Evolutionary conservation across 2,888 invertebrate genomes (phyloP).

Genomic region (Drosophila mayaguana): DNA sequence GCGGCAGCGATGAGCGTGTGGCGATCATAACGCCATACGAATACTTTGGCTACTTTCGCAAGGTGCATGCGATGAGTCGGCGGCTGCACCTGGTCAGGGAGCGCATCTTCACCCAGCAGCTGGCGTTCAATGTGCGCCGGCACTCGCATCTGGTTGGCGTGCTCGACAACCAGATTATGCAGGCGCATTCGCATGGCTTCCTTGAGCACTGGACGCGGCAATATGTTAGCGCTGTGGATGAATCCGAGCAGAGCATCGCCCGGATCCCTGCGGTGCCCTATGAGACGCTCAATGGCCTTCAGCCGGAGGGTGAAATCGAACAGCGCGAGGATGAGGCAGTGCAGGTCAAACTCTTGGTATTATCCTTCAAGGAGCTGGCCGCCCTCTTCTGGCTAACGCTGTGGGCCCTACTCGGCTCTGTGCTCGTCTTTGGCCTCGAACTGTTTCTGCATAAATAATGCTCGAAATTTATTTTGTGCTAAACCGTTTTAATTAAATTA

Average conservation of each 20-base stretch:
- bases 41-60: constrained; percentile 75
- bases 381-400: constrained; percentile 70
- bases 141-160: constrained; percentile 68
- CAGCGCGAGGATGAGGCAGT: constrained; percentile 8
- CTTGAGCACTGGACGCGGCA: constrained; percentile 60
- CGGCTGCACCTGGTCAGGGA: constrained; percentile 72
- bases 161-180: constrained; percentile 64
- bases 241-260: constrained; percentile 54
- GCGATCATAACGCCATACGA: constrained; percentile 77
- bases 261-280: constrained; percentile 41
- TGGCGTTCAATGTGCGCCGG: constrained; percentile 72
- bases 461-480: constrained; percentile 47
- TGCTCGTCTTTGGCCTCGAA: constrained; percentile 55
- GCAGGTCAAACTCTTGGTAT: constrained; percentile 33
- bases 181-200: constrained; percentile 67
- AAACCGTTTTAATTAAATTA: constrained; percentile 72
- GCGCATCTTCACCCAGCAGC: constrained; percentile 71
- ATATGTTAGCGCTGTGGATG: constrained; percentile 67
- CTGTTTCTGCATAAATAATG: constrained; percentile 51
- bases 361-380: constrained; percentile 66
- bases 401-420: constrained; percentile 60
- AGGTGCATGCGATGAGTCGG: constrained; percentile 55
- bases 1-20: constrained; percentile 46
- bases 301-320: constrained; percentile 22
- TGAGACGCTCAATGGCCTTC: constrained; percentile 43